Evolutionary conservation across 1,140 invertebrate genomes (phyloP).

Genomic region (Tetraneura akinire): DNA sequence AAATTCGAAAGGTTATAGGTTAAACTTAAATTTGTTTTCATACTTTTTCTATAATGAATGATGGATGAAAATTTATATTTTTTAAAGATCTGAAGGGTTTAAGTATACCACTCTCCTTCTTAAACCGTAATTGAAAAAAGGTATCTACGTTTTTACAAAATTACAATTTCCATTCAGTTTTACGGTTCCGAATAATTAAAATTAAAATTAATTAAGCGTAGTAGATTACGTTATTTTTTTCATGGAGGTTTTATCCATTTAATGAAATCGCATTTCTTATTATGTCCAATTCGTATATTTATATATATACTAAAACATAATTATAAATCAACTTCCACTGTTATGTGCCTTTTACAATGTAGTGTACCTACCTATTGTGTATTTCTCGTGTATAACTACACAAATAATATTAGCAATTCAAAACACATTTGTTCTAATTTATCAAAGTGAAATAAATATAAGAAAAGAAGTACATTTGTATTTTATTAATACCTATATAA

Average conservation of each 20-base stretch:
- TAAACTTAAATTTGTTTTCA: too few species aligned
- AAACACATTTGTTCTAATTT: not conserved
- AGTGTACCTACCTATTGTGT: too few species aligned
- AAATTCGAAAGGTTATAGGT: too few species aligned
- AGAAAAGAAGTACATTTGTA: not conserved
- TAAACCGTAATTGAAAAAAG: too few species aligned
- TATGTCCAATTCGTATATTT: not conserved
- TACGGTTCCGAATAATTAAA: not conserved
- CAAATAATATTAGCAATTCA: not conserved
- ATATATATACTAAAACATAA: not conserved
- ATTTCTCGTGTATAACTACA: constrained; percentile 8
- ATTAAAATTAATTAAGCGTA: constrained; percentile 13
- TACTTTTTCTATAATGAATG: too few species aligned
- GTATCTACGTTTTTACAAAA: too few species aligned
- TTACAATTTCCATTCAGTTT: not conserved
- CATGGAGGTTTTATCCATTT: not conserved
- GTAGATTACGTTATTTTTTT: not conserved
- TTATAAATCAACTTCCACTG: constrained; percentile 12
- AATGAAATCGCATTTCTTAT: not conserved
- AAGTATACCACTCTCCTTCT: too few species aligned
- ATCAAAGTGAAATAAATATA: constrained; percentile 8
- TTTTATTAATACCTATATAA: not conserved
- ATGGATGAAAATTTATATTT: too few species aligned
- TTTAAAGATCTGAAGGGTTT: too few species aligned
- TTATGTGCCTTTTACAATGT: not conserved